phyloP scores from a whole-genome alignment of 2,113 vertebrate species.

The Ornithorhynchus anatinus region DNA sequence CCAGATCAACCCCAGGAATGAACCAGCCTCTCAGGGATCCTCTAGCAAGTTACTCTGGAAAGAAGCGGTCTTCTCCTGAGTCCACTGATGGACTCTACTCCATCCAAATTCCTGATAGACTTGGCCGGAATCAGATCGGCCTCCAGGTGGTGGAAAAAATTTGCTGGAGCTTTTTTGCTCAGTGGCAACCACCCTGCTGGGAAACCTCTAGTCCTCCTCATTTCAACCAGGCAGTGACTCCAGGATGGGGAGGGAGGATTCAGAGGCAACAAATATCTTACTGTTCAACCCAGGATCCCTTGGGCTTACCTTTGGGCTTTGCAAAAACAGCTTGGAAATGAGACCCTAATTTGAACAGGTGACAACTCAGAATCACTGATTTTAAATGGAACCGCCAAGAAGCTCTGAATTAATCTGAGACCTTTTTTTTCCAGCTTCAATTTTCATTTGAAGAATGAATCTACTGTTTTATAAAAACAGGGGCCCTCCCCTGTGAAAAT shows the following conservation, averaged over 20 bases:
- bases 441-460: not conserved
- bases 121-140: constrained; percentile 4
- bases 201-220: not conserved
- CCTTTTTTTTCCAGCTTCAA: too few relatives aligned
- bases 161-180: not conserved
- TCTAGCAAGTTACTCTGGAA: too few relatives aligned
- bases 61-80: too few relatives aligned
- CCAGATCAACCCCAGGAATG: too few relatives aligned
- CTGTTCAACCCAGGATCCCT: not conserved
- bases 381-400: not conserved
- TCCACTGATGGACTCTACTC: not conserved
- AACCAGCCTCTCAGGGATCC: too few relatives aligned
- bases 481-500: not conserved
- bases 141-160: not conserved
- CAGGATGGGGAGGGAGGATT: not conserved
- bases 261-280: not conserved
- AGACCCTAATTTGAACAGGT: not conserved
- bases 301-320: not conserved
- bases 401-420: too few relatives aligned
- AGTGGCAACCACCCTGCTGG: not conserved
- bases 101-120: too few relatives aligned
- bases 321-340: constrained; percentile 21
- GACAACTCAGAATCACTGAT: constrained; percentile 9
- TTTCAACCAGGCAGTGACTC: not conserved
- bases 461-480: not conserved